Evolutionary conservation across 1,140 invertebrate genomes (phyloP).

Genomic region (Philaenus spumarius): DNA sequence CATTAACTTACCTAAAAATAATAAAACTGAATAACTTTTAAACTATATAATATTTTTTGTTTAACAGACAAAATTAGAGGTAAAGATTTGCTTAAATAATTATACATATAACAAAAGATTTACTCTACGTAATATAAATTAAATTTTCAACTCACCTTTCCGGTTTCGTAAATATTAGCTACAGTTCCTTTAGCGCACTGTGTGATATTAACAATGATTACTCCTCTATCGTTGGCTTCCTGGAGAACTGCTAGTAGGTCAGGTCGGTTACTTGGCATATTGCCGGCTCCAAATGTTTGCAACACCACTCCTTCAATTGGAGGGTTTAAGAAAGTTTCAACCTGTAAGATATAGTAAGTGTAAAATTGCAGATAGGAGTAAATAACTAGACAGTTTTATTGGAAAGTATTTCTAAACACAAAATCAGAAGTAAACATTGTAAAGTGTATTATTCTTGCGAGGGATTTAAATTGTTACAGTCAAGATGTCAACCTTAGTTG

Average conservation of each 20-base stretch:
- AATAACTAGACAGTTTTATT: too few relatives aligned
- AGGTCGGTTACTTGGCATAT: conserved; percentile 76
- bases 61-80: too few relatives aligned
- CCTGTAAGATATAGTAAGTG: conserved; percentile 36
- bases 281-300: conserved; percentile 90
- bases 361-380: too few relatives aligned
- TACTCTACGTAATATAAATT: neutral
- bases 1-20: too few relatives aligned
- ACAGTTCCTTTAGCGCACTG: conserved; percentile 81
- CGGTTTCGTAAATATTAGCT: conserved; percentile 71
- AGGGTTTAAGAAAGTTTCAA: conserved; percentile 69
- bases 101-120: neutral
- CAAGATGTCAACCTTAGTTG: too few relatives aligned
- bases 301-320: conserved; percentile 85
- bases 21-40: too few relatives aligned
- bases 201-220: conserved; percentile 89
- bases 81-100: too few relatives aligned
- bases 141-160: conserved; percentile 51
- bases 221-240: conserved; percentile 65
- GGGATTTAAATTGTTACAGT: too few relatives aligned
- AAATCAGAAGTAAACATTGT: too few relatives aligned
- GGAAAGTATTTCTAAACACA: too few relatives aligned
- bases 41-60: too few relatives aligned
- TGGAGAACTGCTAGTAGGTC: conserved; percentile 73
- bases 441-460: too few relatives aligned